phyloP scores from a whole-genome alignment of 30 jellyfish, hydroid and myxozoan species.

The Mastigias papua region DNA sequence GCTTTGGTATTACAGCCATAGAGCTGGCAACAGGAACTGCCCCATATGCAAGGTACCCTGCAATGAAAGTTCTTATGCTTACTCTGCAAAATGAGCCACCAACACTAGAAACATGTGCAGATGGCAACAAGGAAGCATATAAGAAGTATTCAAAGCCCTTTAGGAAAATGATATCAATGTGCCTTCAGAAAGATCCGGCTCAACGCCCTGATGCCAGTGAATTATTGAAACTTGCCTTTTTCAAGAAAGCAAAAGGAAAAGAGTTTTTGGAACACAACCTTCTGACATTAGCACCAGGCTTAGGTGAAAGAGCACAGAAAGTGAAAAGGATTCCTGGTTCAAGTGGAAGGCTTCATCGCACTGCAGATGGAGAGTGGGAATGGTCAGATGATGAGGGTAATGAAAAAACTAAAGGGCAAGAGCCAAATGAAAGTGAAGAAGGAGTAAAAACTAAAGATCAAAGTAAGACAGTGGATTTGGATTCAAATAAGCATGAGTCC shows the following conservation, averaged over 20 bases:
- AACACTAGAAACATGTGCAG: slow-evolving; percentile 91
- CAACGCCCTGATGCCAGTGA: slow-evolving; percentile 97
- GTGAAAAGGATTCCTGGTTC: slow-evolving; percentile 82
- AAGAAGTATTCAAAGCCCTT: slow-evolving; percentile 93
- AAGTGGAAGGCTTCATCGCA: slow-evolving; percentile 85
- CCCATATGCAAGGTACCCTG: slow-evolving; percentile 97
- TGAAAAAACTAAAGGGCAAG: slow-evolving; percentile 14
- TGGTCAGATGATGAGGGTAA: slow-evolving; percentile 82
- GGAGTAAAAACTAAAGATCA: neutral
- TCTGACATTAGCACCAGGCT: slow-evolving; percentile 86
- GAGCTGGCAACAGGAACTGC: slow-evolving; percentile 99
- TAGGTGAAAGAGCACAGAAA: slow-evolving; percentile 89
- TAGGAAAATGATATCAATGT: slow-evolving; percentile 90
- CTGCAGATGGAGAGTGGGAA: slow-evolving; percentile 82
- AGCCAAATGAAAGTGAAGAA: neutral
- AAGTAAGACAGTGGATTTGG: neutral
- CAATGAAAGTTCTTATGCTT: slow-evolving; percentile 97
- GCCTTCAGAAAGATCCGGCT: slow-evolving; percentile 92
- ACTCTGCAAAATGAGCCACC: slow-evolving; percentile 99
- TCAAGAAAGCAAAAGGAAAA: slow-evolving; percentile 92
- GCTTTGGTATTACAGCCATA: slow-evolving; percentile 98
- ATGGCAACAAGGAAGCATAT: slow-evolving; percentile 90
- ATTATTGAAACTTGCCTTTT: slow-evolving; percentile 82
- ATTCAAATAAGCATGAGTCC: neutral
- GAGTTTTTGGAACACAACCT: slow-evolving; percentile 82